phyloP scores from a whole-genome alignment of 2,113 vertebrate genomes.

The Podarcis raffonei region DNA sequence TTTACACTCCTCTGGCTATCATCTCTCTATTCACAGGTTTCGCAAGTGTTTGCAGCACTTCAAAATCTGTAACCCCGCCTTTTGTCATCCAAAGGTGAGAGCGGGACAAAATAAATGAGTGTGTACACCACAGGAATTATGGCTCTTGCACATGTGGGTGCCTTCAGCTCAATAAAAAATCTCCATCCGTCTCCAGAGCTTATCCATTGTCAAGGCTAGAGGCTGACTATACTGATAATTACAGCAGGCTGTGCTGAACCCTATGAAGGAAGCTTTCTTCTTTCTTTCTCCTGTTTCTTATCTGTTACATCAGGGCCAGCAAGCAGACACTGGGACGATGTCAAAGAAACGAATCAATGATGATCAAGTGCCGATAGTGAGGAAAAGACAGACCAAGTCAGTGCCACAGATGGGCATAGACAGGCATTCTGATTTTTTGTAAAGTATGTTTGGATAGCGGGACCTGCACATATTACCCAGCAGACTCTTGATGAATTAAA shows the following conservation, averaged over 20 bases:
- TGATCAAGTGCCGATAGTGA: neutral
- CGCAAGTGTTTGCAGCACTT: neutral
- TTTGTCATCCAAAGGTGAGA: neutral
- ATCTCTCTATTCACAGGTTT: neutral
- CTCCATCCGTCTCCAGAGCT: neutral
- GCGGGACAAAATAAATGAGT: neutral
- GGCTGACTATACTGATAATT: rapidly evolving
- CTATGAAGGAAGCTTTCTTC: neutral
- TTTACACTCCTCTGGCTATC: neutral
- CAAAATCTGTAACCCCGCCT: neutral
- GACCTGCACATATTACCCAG: too few relatives aligned
- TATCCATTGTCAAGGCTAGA: neutral
- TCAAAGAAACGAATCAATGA: neutral
- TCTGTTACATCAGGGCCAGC: neutral
- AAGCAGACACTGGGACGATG: neutral
- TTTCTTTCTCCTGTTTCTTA: neutral
- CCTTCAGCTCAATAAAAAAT: too few relatives aligned
- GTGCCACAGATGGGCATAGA: too few relatives aligned
- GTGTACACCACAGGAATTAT: neutral
- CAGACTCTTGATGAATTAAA: too few relatives aligned
- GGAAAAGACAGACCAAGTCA: neutral
- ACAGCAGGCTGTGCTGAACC: neutral
- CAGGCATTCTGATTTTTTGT: too few relatives aligned
- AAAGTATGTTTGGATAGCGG: too few relatives aligned
- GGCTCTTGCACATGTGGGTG: neutral